Evolutionary conservation across 2,797 vertebrate species (phyloP).

Genomic region (Spondyliosoma cantharus): DNA sequence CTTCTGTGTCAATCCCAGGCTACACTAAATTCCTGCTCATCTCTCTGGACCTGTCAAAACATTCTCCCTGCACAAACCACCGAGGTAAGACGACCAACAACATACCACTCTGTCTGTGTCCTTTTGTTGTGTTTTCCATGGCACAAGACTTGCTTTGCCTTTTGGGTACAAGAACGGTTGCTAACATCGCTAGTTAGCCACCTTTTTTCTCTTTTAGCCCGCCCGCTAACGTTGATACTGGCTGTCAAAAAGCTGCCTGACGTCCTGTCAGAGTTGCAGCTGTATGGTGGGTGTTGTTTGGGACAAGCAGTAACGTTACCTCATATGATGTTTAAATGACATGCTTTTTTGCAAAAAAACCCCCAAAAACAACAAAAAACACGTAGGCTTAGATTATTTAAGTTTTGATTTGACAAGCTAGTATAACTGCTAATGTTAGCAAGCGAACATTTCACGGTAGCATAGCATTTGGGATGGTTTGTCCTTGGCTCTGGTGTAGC

Average conservation of each 20-base stretch:
- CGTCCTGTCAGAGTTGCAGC: slow-evolving; percentile 35
- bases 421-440: slow-evolving; percentile 30
- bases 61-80: background rate
- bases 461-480: slow-evolving; percentile 27
- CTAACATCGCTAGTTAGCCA: slow-evolving; percentile 59
- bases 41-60: slow-evolving; percentile 52
- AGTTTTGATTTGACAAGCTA: background rate
- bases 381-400: background rate
- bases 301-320: no score
- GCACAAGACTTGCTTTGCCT: background rate
- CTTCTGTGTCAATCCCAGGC: slow-evolving; percentile 76
- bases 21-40: slow-evolving; percentile 53
- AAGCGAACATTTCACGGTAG: slow-evolving; percentile 14
- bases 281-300: background rate
- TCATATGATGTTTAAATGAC: background rate
- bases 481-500: background rate
- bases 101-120: background rate
- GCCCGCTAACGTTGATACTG: slow-evolving; percentile 62
- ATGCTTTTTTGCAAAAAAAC: background rate
- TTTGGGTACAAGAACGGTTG: slow-evolving; percentile 5
- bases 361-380: background rate
- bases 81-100: slow-evolving; percentile 57
- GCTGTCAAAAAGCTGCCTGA: slow-evolving; percentile 65
- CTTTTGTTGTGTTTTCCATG: background rate
- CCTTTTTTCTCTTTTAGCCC: slow-evolving; percentile 46